A percentile compares a stretch with the other conserved stretches of the same genome.
These are phyloP conservation scores for Tenthredo distinguenda DNA, from an alignment of 2,888 invertebrate genomes.

Conservation along the genomic window DNA sequence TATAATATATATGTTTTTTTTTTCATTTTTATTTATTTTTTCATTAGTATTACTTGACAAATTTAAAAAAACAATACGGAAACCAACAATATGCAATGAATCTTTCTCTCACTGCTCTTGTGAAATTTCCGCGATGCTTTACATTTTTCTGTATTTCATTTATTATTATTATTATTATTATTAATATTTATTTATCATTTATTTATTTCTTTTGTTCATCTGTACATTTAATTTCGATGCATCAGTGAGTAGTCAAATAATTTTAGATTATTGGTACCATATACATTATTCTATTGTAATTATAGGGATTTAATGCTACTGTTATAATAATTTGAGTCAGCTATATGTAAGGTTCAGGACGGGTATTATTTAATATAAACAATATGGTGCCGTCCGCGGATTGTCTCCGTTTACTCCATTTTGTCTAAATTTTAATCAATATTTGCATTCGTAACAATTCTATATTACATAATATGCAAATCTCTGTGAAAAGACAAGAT, in stretches of 20 bases:
- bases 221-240: constrained; percentile 47
- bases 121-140: neutral
- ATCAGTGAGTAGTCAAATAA: constrained; percentile 29
- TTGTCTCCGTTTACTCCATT: constrained; percentile 50
- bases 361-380: constrained; percentile 53
- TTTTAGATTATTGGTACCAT: constrained; percentile 36
- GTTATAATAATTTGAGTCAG: constrained; percentile 43
- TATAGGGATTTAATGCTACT: constrained; percentile 35
- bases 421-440: constrained; percentile 32
- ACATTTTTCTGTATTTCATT: neutral
- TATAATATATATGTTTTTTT: constrained; percentile 9
- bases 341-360: constrained; percentile 49
- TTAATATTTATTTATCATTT: constrained; percentile 21
- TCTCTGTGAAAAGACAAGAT: constrained; percentile 38
- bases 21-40: neutral
- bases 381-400: constrained; percentile 51
- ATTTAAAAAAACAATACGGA: constrained; percentile 1
- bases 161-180: constrained; percentile 12
- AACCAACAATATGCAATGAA: neutral
- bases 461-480: constrained; percentile 43
- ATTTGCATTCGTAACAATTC: constrained; percentile 36
- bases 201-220: neutral
- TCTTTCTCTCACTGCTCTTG: neutral
- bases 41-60: neutral
- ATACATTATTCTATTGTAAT: constrained; percentile 46